Conservation (phyloP, 2,888 invertebrate species). For the Caenorhabditis macrosperma region DNA sequence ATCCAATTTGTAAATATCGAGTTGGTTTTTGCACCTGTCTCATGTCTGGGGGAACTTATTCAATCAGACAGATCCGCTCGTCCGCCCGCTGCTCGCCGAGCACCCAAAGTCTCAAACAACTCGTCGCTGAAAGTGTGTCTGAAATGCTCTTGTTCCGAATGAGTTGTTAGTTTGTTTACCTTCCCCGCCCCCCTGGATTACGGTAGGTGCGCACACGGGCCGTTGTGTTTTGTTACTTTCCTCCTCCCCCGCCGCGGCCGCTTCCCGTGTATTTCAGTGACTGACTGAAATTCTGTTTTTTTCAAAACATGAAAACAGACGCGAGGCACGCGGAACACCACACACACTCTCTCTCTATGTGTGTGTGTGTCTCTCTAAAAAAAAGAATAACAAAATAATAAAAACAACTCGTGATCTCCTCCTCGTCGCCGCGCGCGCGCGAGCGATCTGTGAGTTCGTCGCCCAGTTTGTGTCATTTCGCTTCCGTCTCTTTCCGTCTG, state of each 20-base stretch:
- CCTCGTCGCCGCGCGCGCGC: too few relatives aligned
- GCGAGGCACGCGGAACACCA: conserved; percentile 40
- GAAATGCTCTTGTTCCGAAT: conserved; percentile 1
- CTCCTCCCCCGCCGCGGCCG: conserved; percentile 20
- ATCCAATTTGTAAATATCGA: conserved; percentile 1
- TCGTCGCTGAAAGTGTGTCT: too few relatives aligned
- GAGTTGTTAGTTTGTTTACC: conserved; percentile 33
- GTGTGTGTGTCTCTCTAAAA: conserved; percentile 12
- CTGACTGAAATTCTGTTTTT: conserved; percentile 22
- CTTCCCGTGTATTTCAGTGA: background rate
- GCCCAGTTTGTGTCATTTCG: background rate
- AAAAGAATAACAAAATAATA: conserved; percentile 57
- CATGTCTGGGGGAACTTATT: background rate
- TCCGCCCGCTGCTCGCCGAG: background rate
- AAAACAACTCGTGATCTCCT: conserved; percentile 54
- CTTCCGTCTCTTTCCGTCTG: background rate
- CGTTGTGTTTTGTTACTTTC: background rate
- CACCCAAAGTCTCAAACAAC: conserved; percentile 1
- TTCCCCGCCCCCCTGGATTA: conserved; percentile 29
- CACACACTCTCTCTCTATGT: conserved; percentile 8
- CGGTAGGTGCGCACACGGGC: conserved; percentile 11
- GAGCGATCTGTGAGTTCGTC: conserved; percentile 36
- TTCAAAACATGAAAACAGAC: conserved; percentile 41
- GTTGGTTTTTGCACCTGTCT: conserved; percentile 51
- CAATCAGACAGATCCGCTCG: too few relatives aligned